A percentile compares a stretch with the other conserved stretches of the same genome.
Evolutionary conservation across 2,888 invertebrate species (phyloP).

Genomic region (Ischnura elegans): DNA sequence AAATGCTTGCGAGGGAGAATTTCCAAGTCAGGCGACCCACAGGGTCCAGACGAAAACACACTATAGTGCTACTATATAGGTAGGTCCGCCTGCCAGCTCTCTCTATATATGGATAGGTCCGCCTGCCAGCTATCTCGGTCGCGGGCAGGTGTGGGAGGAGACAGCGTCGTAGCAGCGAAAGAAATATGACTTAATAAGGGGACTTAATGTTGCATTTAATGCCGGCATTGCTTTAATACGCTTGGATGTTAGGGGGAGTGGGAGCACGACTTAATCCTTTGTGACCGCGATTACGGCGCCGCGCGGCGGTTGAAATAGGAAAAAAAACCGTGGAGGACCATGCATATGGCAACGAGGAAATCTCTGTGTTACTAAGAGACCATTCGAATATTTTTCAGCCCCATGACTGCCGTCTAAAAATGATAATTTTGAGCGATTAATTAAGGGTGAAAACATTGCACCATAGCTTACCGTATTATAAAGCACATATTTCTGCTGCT

Average conservation of each 20-base stretch:
- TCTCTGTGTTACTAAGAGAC: too few relatives aligned
- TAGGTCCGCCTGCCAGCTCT: too few relatives aligned
- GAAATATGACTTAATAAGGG: conserved; percentile 9
- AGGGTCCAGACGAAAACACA: too few relatives aligned
- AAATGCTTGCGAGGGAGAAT: neutral
- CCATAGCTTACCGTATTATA: too few relatives aligned
- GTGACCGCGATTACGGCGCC: neutral
- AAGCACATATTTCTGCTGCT: too few relatives aligned
- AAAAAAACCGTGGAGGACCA: neutral
- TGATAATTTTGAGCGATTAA: too few relatives aligned
- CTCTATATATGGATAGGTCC: too few relatives aligned
- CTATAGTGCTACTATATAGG: too few relatives aligned
- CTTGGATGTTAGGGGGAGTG: conserved; percentile 1
- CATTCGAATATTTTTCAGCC: too few relatives aligned
- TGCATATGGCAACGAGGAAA: too few relatives aligned
- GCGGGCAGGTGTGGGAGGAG: neutral
- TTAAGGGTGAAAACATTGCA: too few relatives aligned
- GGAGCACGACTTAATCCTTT: neutral
- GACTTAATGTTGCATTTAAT: conserved; percentile 10
- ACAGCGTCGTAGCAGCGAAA: neutral
- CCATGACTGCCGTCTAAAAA: too few relatives aligned
- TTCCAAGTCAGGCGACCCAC: neutral
- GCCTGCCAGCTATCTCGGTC: neutral
- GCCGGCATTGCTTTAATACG: neutral
- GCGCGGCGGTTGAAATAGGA: neutral